phyloP scores from a whole-genome alignment of 1,140 invertebrate genomes.

The Drosophila sucinea region DNA sequence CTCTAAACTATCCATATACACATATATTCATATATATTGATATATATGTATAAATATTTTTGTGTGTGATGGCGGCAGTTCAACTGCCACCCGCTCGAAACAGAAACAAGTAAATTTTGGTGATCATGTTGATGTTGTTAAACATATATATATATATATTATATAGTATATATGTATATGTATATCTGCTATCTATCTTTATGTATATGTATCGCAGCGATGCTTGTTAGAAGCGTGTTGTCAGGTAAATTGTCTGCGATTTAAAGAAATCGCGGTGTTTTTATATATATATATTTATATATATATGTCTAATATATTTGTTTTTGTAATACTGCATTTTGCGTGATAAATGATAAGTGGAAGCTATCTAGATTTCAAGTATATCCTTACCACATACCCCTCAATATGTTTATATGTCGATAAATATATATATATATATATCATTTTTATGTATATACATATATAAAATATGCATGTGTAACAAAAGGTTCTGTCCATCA shows the following conservation, averaged over 20 bases:
- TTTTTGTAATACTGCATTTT: constrained; percentile 72
- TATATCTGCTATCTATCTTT: constrained; percentile 5
- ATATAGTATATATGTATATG: constrained; percentile 13
- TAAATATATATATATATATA: constrained; percentile 1
- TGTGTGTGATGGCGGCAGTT: constrained; percentile 69
- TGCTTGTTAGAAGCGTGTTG: constrained; percentile 42
- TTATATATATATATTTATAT: constrained; percentile 36
- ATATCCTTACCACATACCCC: constrained; percentile 21
- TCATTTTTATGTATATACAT: not conserved
- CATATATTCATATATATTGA: constrained; percentile 36
- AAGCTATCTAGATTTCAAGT: constrained; percentile 55
- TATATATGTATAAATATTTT: constrained; percentile 60
- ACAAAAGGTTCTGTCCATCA: constrained; percentile 48
- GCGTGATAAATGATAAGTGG: constrained; percentile 77
- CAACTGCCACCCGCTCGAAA: constrained; percentile 53
- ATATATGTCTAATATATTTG: constrained; percentile 7
- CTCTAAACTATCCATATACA: constrained; percentile 36
- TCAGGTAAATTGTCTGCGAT: constrained; percentile 12
- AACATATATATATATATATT: constrained; percentile 24
- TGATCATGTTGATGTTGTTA: constrained; percentile 63
- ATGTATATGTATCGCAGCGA: constrained; percentile 3
- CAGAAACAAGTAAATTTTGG: constrained; percentile 62
- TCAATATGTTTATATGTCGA: constrained; percentile 24
- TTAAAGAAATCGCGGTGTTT: constrained; percentile 36
- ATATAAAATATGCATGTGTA: constrained; percentile 14